Base-by-base conservation (phyloP, 2,113 vertebrate genomes). In the Corythornis cristatus region DNA sequence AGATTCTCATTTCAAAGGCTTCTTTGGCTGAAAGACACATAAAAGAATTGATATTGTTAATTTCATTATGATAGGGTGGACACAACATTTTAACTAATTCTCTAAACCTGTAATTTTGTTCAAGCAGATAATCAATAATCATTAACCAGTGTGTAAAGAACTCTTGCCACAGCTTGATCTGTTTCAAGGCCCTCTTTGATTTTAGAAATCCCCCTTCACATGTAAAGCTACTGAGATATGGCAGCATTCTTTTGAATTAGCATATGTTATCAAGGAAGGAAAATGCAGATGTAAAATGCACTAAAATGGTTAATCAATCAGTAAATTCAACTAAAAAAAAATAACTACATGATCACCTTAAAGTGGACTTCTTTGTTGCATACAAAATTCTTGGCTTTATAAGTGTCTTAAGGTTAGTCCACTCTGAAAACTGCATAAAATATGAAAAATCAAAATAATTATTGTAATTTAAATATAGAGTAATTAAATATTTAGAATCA, bases 1-100 rank as follows among this genome's bases (percentile, higher is more conserved):
- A 98, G 37, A 97, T 61, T n/a, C 97, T 97, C 88, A 96, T 98
- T 96, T 98, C 98, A 98, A 99, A 99, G 9, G 98, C 98, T 96
- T 98, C 98, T 97, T 98, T 98, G 87, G 99, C 99, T 99, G 97
- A 95, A 98, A 98, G 65, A 70, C 46, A 98, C 37, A 97, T 58
- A 94, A 75, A 61, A 91, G 6, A 86, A 68, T 3, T 12, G 7
- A 51, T 50, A 65, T 1, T 62, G 35, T 86, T 72, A 89, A 88
- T 77, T 87, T 83, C 15, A 8, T 19, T 68, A 43, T 31, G 83
- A 73, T 28, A 74, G 8, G 31, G 17, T 40, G 6, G 72, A 79
- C 28, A 58, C 2, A 70, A 54, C 28, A 68, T 64, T 74, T 60
- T 51, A 28, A 82, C 15, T 67, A n/a, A 35, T 75, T 64, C 12